phyloP scores from a whole-genome alignment of 2,888 invertebrate species.

The Griposia aprilina region DNA sequence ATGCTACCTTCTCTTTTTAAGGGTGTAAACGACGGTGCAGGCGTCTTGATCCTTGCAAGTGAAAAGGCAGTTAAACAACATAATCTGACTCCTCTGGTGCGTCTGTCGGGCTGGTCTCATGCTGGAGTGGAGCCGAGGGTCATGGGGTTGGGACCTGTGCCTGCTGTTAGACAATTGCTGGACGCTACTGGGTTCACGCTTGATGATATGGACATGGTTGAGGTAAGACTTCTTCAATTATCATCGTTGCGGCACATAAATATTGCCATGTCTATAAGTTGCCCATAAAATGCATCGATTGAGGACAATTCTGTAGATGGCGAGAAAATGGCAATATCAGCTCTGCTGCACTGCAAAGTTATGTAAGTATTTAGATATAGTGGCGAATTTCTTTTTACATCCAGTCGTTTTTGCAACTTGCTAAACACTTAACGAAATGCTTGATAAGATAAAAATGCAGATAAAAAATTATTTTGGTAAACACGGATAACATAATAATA shows the following conservation, averaged over 20 bases:
- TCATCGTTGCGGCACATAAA: background rate
- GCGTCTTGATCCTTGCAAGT: conserved; percentile 96
- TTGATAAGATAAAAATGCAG: conserved; percentile 26
- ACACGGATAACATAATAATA: conserved; percentile 18
- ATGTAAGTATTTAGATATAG: background rate
- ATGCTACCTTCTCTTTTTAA: conserved; percentile 73
- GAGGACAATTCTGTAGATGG: background rate
- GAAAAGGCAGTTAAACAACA: conserved; percentile 94
- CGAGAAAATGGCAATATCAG: background rate
- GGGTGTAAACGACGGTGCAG: conserved; percentile 99
- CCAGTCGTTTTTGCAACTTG: background rate
- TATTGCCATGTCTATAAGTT: no score
- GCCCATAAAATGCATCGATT: no score
- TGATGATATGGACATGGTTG: conserved; percentile 96
- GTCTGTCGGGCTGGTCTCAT: conserved; percentile 95
- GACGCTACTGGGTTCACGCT: conserved; percentile 94
- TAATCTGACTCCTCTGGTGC: conserved; percentile 95
- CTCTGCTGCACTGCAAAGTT: background rate
- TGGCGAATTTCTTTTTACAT: background rate
- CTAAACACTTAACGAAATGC: background rate
- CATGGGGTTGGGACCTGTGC: conserved; percentile 99
- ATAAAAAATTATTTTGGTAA: conserved; percentile 13
- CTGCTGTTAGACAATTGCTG: conserved; percentile 96
- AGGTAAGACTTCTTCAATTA: conserved; percentile 88
- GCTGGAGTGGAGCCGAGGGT: conserved; percentile 98